Evolutionary conservation across 2,888 invertebrate genomes (phyloP).

Genomic region (Lomographa bimaculata): DNA sequence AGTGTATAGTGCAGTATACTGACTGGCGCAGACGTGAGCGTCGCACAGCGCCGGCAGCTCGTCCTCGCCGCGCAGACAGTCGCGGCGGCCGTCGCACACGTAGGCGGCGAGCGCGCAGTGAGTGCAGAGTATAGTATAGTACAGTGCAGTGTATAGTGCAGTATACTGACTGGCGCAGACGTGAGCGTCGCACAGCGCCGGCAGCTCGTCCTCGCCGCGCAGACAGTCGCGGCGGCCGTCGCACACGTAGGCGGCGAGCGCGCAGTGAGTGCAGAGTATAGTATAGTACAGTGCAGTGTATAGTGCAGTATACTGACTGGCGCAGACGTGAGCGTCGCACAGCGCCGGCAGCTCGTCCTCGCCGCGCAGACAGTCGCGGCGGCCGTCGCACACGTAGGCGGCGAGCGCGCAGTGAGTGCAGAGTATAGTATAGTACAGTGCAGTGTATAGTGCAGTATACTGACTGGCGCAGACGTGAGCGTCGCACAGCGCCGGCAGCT

Average conservation of each 20-base stretch:
- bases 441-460: constrained; percentile 37
- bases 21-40: constrained; percentile 53
- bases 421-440: too few relatives aligned
- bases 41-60: constrained; percentile 58
- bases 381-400: constrained; percentile 72
- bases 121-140: too few relatives aligned
- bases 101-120: constrained; percentile 68
- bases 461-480: constrained; percentile 55
- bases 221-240: constrained; percentile 68
- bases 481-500: constrained; percentile 53
- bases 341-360: constrained; percentile 63
- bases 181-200: constrained; percentile 46
- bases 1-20: too few relatives aligned
- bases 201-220: constrained; percentile 61
- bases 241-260: constrained; percentile 69
- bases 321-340: constrained; percentile 54
- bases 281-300: too few relatives aligned
- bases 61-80: constrained; percentile 65
- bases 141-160: too few relatives aligned
- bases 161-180: constrained; percentile 62
- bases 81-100: constrained; percentile 70
- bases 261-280: constrained; percentile 63
- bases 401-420: constrained; percentile 65
- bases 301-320: constrained; percentile 48
- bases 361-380: constrained; percentile 55